Base-by-base conservation (phyloP, 2,113 vertebrate species). In the Cettia cetti region DNA sequence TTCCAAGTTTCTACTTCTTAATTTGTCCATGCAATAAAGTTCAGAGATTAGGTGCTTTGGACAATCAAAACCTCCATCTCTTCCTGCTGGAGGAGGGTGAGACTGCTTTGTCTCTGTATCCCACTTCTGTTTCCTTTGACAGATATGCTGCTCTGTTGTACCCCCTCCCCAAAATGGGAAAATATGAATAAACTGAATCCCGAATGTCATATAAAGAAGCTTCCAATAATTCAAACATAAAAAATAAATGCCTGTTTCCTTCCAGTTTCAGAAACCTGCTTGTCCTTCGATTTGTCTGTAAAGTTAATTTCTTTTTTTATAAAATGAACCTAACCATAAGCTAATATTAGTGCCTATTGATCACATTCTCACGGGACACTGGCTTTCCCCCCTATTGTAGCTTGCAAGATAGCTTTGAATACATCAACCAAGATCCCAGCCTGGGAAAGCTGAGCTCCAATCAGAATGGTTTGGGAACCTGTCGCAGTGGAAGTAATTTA, bases 331-430 rank as follows among this genome's bases (percentile, higher is more conserved):
- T 71, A 53, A n/a, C 69, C 13, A 94, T 30, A 59, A 72, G 33
- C 15, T 77, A 20, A 18, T 89, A 15, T 50, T 71, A 63, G 18
- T 91, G 35, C 9, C 28, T 53, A 0, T 31, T 83, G 35, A 42
- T 75, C 14, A n/a, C 5, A 15, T 75, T 79, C 47, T 81, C 66
- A 83, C 88, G 30, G 17, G 90, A 60, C 13, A 22, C 40, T 87
- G 37, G 26, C 45, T 96, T 57, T 93, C 15, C 12, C 19, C 53
- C 19, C 8, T 75, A 0, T 95, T 95, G 52, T 93, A 99, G 99
- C 86, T 97, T 99, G 71, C 99, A 99, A 93, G 98, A 99, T 96
- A 99, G 99, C 95, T 98, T 99, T 87, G 99, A 99, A 70, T 99
- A 95, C 64, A 98, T 99, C 93, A 98, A 97, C 93, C 98, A 99